Percentiles rank a stretch among this genome's conserved stretches.
phyloP scores from a whole-genome alignment of 2,113 vertebrate species.

The Lepus timidus region DNA sequence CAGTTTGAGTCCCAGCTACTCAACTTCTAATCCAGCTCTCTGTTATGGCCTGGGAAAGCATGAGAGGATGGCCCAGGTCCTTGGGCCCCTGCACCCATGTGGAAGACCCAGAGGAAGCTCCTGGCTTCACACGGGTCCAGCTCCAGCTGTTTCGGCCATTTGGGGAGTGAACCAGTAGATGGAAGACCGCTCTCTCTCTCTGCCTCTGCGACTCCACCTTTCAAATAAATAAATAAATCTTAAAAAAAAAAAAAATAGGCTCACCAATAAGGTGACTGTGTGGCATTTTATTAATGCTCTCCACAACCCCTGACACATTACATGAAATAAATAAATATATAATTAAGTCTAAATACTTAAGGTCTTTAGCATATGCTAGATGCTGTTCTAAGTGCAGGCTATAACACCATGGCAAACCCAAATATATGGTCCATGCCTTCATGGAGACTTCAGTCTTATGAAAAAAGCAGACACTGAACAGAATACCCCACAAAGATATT shows the following conservation, averaged over 20 bases:
- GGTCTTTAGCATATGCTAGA: neutral
- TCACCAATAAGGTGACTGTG: constrained; percentile 28
- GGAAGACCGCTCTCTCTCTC: no score
- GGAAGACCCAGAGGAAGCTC: no score
- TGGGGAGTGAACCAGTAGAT: no score
- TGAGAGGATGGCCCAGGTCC: no score
- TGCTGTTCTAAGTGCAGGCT: neutral
- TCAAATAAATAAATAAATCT: no score
- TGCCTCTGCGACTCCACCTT: no score
- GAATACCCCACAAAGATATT: neutral
- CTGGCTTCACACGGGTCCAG: no score
- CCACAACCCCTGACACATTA: neutral
- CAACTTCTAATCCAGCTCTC: no score
- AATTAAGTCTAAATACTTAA: constrained; percentile 47
- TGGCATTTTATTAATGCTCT: constrained; percentile 15
- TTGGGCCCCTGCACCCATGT: no score
- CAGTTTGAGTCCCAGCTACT: no score
- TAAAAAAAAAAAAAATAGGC: neutral
- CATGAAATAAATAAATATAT: constrained; percentile 51
- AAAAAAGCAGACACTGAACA: constrained; percentile 7
- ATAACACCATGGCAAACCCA: neutral
- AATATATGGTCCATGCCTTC: neutral
- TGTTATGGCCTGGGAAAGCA: no score
- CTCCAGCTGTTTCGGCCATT: no score
- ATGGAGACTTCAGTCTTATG: neutral